Percentiles rank a stretch among this genome's conserved stretches.
phyloP scores from a whole-genome alignment of 1,140 invertebrate species.

The Patella vulgata region DNA sequence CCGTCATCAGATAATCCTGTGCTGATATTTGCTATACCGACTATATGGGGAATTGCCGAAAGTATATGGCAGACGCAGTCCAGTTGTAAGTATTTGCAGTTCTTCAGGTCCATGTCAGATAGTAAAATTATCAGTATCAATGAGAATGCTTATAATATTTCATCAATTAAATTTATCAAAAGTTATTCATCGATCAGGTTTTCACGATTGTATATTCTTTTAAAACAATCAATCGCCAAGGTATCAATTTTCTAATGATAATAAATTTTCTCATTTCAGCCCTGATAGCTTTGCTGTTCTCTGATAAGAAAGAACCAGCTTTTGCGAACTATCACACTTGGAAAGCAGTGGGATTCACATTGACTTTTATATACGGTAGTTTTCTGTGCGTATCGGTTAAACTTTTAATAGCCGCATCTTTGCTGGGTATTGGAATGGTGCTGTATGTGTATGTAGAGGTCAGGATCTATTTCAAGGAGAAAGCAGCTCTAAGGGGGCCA shows the following conservation, averaged over 20 bases:
- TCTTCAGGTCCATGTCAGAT: too few species aligned
- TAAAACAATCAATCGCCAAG: too few species aligned
- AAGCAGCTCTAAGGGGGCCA: too few species aligned
- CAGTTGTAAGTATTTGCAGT: conserved; percentile 77
- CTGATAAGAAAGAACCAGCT: conserved; percentile 40
- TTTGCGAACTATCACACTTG: conserved; percentile 51
- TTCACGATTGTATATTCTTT: too few species aligned
- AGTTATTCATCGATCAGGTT: too few species aligned
- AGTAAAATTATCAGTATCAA: too few species aligned
- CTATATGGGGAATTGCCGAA: conserved; percentile 92
- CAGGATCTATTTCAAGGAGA: background rate
- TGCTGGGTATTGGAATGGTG: conserved; percentile 17
- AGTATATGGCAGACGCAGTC: conserved; percentile 97
- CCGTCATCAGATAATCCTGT: conserved; percentile 80
- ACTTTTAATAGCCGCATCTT: conserved; percentile 26
- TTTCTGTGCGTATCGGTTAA: conserved; percentile 50
- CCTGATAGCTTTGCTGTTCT: conserved; percentile 40
- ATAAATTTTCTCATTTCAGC: conserved; percentile 32
- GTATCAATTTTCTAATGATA: too few species aligned
- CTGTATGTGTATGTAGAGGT: conserved; percentile 27
- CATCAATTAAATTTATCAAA: too few species aligned
- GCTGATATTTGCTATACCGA: conserved; percentile 88
- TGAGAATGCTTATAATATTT: too few species aligned
- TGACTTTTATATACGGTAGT: conserved; percentile 45
- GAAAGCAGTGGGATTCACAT: conserved; percentile 42